Percentiles rank a stretch among this genome's conserved stretches.
Evolutionary conservation across 1,140 invertebrate species (phyloP).

Genomic region (Drosophila novamexicana): DNA sequence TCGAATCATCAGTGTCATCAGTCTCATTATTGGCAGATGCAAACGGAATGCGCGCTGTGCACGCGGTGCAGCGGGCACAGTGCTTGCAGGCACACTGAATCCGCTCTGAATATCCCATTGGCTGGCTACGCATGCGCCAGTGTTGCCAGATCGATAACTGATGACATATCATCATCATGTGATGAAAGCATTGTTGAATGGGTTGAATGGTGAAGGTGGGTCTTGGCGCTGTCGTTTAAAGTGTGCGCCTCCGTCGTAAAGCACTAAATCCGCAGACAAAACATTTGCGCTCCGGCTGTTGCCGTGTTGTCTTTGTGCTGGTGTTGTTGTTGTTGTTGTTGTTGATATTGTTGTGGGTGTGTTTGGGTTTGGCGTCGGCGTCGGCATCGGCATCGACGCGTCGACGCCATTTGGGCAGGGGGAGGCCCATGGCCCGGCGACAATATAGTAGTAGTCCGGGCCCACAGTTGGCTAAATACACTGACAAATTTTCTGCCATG

Average conservation of each 20-base stretch:
- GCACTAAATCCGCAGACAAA: slow-evolving; percentile 78
- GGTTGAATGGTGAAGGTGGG: slow-evolving; percentile 22
- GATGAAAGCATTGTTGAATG: slow-evolving; percentile 7
- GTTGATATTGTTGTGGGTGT: slow-evolving; percentile 46
- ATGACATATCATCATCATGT: slow-evolving; percentile 16
- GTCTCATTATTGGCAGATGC: slow-evolving; percentile 44
- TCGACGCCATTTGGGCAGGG: slow-evolving; percentile 31
- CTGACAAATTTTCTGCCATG: slow-evolving; percentile 56
- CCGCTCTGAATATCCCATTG: neutral
- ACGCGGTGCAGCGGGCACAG: slow-evolving; percentile 13
- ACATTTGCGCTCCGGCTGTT: slow-evolving; percentile 54
- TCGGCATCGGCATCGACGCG: slow-evolving; percentile 16
- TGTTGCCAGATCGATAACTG: slow-evolving; percentile 5
- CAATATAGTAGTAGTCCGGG: slow-evolving; percentile 23
- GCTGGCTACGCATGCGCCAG: slow-evolving; percentile 1
- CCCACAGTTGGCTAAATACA: slow-evolving; percentile 35
- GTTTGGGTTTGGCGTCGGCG: slow-evolving; percentile 48
- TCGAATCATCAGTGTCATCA: slow-evolving; percentile 59
- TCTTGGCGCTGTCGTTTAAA: slow-evolving; percentile 44
- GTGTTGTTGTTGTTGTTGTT: slow-evolving; percentile 27
- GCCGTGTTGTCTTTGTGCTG: slow-evolving; percentile 32
- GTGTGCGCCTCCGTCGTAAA: slow-evolving; percentile 69
- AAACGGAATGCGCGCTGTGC: slow-evolving; percentile 1
- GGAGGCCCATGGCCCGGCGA: slow-evolving; percentile 9
- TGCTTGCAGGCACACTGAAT: neutral